A percentile compares a stretch with the other conserved stretches of the same genome.
Conservation (phyloP, 2,797 vertebrate genomes). For the Propithecus perrieri region DNA sequence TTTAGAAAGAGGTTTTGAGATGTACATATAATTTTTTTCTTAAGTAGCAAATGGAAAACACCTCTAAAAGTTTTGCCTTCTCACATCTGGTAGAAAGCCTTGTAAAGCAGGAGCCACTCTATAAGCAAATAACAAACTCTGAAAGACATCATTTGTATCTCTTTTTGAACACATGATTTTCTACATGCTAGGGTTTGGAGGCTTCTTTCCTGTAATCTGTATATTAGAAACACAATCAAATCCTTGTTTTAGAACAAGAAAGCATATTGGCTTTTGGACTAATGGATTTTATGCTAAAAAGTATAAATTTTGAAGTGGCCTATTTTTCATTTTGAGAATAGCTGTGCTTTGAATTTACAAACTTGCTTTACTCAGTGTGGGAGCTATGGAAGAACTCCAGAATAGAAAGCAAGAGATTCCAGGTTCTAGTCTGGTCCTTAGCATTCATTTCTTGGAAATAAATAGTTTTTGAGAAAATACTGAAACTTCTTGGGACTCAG, state of each 20-base stretch:
- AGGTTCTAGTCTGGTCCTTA: background rate
- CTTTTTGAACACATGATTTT: constrained; percentile 1
- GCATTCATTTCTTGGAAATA: background rate
- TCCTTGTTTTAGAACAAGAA: constrained; percentile 30
- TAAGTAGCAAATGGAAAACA: constrained; percentile 35
- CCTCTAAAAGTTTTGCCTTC: constrained; percentile 16
- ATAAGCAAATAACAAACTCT: background rate
- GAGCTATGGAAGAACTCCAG: background rate
- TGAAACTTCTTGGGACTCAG: background rate
- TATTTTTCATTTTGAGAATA: background rate
- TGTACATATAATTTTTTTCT: constrained; percentile 2
- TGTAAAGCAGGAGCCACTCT: background rate
- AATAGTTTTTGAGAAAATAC: background rate
- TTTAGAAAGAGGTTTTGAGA: constrained; percentile 52
- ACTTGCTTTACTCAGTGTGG: background rate
- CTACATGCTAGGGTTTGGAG: background rate
- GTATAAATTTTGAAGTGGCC: background rate
- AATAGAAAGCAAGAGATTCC: background rate
- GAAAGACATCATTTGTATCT: background rate
- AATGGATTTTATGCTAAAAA: background rate
- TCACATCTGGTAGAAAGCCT: constrained; percentile 5
- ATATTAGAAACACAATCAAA: constrained; percentile 3
- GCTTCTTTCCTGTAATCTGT: background rate
- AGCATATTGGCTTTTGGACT: background rate
- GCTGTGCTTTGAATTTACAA: background rate